Conservation (phyloP, 2,888 invertebrate species). For the Laspeyria flexula region DNA sequence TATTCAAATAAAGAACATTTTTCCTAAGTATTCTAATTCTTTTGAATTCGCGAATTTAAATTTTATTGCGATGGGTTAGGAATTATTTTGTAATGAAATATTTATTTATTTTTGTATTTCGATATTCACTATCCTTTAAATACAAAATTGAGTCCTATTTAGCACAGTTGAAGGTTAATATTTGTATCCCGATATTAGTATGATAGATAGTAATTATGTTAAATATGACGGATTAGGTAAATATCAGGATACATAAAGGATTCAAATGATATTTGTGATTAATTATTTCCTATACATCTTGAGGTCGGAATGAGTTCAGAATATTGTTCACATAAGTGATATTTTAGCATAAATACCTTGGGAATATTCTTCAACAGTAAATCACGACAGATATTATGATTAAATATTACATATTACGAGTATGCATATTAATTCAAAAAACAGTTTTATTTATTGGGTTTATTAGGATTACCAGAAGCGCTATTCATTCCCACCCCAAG, state of each 20-base stretch:
- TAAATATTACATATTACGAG: too few species aligned
- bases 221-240: constrained; percentile 70
- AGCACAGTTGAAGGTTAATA: too few species aligned
- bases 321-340: constrained; percentile 50
- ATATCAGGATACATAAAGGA: constrained; percentile 49
- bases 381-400: too few species aligned
- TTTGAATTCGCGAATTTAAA: constrained; percentile 17
- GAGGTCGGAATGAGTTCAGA: constrained; percentile 46
- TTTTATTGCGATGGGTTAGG: constrained; percentile 17
- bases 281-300: constrained; percentile 66
- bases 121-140: background rate
- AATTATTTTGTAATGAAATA: background rate
- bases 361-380: constrained; percentile 31
- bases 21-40: constrained; percentile 16
- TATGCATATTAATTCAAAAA: too few species aligned
- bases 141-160: constrained; percentile 3
- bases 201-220: constrained; percentile 42
- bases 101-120: background rate
- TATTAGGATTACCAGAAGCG: too few species aligned
- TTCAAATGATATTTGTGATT: constrained; percentile 59
- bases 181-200: background rate
- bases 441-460: too few species aligned
- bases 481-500: too few species aligned
- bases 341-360: constrained; percentile 60
- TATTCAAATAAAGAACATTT: constrained; percentile 16